Conservation (phyloP, 37 sponge, comb jelly and placozoan species). For the Spongilla lacustris region DNA sequence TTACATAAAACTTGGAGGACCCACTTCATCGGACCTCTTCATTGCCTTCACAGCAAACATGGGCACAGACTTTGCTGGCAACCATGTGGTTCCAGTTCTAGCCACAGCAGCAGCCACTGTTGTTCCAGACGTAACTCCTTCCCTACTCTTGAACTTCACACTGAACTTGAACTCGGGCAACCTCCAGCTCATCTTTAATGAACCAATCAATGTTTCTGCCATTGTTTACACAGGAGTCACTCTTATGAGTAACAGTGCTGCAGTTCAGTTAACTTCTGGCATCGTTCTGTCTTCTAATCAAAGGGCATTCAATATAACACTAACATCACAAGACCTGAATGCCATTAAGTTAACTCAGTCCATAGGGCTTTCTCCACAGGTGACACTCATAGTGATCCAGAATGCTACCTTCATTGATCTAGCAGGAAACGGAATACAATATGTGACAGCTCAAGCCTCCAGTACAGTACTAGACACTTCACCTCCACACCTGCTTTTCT, state of each 20-base stretch:
- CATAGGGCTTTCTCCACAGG: constrained; percentile 53
- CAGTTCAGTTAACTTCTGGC: constrained; percentile 63
- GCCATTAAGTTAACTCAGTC: constrained; percentile 42
- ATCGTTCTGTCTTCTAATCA: constrained; percentile 16
- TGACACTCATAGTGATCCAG: constrained; percentile 62
- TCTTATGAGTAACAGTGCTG: constrained; percentile 31
- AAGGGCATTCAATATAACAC: constrained; percentile 46
- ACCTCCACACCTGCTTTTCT: constrained; percentile 66
- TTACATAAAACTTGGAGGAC: constrained; percentile 50
- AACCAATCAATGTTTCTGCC: constrained; percentile 63
- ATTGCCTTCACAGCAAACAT: constrained; percentile 29
- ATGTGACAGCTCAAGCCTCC: not conserved
- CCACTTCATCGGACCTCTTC: constrained; percentile 54
- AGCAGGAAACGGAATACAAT: constrained; percentile 51
- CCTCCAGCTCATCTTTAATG: constrained; percentile 70
- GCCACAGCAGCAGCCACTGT: constrained; percentile 20
- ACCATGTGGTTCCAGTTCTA: constrained; percentile 21
- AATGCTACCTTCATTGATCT: constrained; percentile 64
- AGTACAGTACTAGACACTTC: constrained; percentile 48
- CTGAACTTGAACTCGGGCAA: constrained; percentile 68
- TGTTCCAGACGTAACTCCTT: constrained; percentile 60
- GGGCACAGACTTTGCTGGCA: constrained; percentile 66
- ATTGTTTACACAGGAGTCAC: constrained; percentile 44
- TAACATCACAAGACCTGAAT: constrained; percentile 57
- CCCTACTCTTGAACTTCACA: constrained; percentile 44